Evolutionary conservation across 1,140 invertebrate genomes (phyloP).

Genomic region (Neoseiulus cucumeris): DNA sequence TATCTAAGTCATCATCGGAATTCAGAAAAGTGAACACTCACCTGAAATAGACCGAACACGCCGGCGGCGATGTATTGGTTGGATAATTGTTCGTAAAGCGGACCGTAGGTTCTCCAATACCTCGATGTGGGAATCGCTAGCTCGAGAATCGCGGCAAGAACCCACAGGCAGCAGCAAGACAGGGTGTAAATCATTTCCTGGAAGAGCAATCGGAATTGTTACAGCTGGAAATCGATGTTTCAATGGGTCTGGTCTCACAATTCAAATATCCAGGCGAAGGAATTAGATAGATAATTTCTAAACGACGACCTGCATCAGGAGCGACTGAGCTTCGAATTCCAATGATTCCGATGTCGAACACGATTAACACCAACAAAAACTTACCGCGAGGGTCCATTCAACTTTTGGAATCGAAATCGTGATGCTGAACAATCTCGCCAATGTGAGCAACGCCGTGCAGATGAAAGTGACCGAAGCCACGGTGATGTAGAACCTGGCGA

Average conservation of each 20-base stretch:
- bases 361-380: neutral
- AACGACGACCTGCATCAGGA: neutral
- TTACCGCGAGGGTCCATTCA: constrained; percentile 1
- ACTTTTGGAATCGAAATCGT: neutral
- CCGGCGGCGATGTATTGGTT: neutral
- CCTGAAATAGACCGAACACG: neutral
- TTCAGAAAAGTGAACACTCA: neutral
- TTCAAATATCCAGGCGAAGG: neutral
- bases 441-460: neutral
- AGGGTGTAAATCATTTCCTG: neutral
- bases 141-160: neutral
- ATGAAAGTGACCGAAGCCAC: neutral
- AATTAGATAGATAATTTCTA: neutral
- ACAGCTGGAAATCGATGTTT: neutral
- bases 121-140: neutral
- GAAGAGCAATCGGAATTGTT: neutral
- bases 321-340: neutral
- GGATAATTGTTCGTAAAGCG: neutral
- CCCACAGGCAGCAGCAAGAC: neutral
- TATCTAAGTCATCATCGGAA: no score
- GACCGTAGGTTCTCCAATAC: neutral
- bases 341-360: neutral
- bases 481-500: neutral
- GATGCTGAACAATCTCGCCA: neutral
- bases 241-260: neutral